These are phyloP conservation scores for Nasonovia ribisnigri DNA, from an alignment of 2,888 invertebrate species.

Conservation along the genomic window DNA sequence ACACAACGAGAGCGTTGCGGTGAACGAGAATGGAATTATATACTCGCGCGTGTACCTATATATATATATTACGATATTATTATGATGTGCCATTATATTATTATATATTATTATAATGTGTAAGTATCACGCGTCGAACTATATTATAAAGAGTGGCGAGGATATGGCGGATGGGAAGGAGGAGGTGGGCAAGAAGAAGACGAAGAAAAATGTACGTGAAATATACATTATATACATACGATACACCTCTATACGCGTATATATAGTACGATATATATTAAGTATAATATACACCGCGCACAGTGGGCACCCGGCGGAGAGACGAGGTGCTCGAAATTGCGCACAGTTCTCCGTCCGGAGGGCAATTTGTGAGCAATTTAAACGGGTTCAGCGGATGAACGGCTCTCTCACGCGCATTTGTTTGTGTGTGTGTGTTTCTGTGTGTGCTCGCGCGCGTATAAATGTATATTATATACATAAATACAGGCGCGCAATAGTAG, in stretches of 20 bases:
- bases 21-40: neutral
- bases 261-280: neutral
- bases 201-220: slow-evolving; percentile 18
- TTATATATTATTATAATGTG: neutral
- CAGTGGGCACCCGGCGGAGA: neutral
- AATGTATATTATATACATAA: neutral
- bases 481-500: slow-evolving; percentile 44
- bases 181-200: neutral
- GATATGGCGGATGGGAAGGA: neutral
- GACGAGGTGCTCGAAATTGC: slow-evolving; percentile 51
- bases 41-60: too few species aligned
- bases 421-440: neutral
- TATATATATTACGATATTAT: neutral
- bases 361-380: slow-evolving; percentile 56
- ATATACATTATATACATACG: neutral
- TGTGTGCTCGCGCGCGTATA: neutral
- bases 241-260: neutral
- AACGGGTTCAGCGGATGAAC: slow-evolving; percentile 52
- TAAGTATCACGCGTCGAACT: neutral
- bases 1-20: neutral
- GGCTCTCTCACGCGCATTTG: slow-evolving; percentile 46
- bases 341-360: slow-evolving; percentile 42
- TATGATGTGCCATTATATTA: neutral
- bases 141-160: neutral
- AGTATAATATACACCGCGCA: neutral